Conservation (phyloP, 2,888 invertebrate species). For the Drosophila birchii region DNA sequence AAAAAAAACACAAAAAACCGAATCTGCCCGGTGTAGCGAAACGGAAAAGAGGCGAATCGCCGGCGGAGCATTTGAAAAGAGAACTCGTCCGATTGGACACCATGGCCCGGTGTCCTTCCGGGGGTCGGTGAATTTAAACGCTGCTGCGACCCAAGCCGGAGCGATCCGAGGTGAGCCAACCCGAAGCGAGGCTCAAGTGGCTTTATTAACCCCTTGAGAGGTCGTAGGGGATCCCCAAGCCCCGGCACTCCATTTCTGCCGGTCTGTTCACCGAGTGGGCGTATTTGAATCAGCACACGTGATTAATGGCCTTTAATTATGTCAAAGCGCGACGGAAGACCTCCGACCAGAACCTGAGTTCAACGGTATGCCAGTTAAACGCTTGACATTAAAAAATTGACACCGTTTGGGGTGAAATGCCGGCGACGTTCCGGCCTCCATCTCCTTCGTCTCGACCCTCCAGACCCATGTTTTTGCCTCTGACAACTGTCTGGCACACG, state of each 20-base stretch:
- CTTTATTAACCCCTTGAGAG: constrained; percentile 75
- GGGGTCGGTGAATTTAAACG: constrained; percentile 31
- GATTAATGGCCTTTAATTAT: constrained; percentile 85
- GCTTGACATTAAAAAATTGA: constrained; percentile 82
- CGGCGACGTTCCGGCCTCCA: constrained; percentile 62
- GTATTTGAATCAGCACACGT: constrained; percentile 84
- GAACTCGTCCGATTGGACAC: constrained; percentile 70
- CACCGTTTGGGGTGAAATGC: constrained; percentile 83
- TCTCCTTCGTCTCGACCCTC: constrained; percentile 33
- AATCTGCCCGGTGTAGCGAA: constrained; percentile 19
- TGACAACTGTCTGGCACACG: constrained; percentile 80
- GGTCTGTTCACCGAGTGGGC: constrained; percentile 55
- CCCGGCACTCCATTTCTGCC: not conserved
- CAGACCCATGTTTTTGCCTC: constrained; percentile 47
- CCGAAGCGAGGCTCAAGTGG: constrained; percentile 59
- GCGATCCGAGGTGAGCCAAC: constrained; percentile 23
- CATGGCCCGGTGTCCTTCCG: constrained; percentile 28
- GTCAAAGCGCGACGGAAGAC: constrained; percentile 77
- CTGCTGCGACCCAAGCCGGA: constrained; percentile 6
- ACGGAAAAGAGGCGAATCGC: constrained; percentile 41
- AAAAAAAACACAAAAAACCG: constrained; percentile 45
- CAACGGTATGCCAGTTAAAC: constrained; percentile 74
- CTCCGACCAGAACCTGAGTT: constrained; percentile 39
- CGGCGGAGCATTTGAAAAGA: constrained; percentile 60
- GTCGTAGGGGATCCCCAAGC: constrained; percentile 12